Base-by-base conservation (phyloP, 2,113 vertebrate genomes). In the Campylomormyrus tamandua region DNA sequence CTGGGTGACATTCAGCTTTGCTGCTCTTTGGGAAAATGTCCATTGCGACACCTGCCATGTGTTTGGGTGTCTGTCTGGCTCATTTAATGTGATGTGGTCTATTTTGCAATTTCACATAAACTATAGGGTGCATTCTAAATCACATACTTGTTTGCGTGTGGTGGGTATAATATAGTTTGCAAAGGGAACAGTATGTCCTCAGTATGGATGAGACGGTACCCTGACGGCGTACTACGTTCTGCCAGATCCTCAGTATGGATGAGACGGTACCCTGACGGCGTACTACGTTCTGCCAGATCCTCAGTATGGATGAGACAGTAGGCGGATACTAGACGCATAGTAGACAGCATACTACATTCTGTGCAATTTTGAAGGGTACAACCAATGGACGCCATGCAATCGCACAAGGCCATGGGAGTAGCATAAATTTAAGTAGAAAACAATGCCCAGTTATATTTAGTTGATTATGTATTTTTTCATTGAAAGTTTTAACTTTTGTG, bases 41-140 rank as follows among this genome's bases (percentile, higher is more conserved):
- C 86, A 91, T 84, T 92, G 90, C 91, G 91, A 90, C 45, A 89
- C 90, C 89, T 91, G 90, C 93, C 93, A 92, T 92, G 92, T 91
- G 87, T 94, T 91, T 91, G 53, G 53, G 53, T 56, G 56, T 62
- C 56, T n/a, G 24, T n/a, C 56, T 62, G 56, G 56, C 56, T 62
- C 56, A 62, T n/a, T 56, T 62, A 62, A n/a, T 2, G 56, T 24
- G 56, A 62, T n/a, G 56, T 58, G 21, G 21, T 24, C 56, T n/a
- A n/a, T 62, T 62, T 62, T 6, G 24, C 53, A 52, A 52, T 17
- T 17, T 17, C 19, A 21, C 5, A n/a, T n/a, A n/a, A 62, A 62
- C 56, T 62, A n/a, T 62, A 9, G 56, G 56, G 56, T 27, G 3
- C 6, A 11, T 35, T 27, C 1, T 1, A 19, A 15, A 39, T 39